Evolutionary conservation across 2,888 invertebrate species (phyloP), one percentile per base, ranked within the genome.

Genomic region (Luperina testacea): DNA sequence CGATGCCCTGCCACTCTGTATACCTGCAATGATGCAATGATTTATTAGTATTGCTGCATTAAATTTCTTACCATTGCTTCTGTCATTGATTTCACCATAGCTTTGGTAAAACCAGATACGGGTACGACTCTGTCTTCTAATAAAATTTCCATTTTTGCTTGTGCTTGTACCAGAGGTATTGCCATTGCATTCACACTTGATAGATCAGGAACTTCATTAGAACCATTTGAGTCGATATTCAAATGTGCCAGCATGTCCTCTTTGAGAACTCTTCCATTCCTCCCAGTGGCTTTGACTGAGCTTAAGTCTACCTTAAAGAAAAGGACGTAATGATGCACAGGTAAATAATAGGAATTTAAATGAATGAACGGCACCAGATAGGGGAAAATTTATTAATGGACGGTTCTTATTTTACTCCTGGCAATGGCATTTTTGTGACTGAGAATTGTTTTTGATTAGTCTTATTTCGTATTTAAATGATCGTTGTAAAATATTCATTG

Each of bases 81-180:
- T n/a, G 98, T 98, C 99, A 99, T 99, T 0, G 99, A 98, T 95
- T 99, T 99, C 78, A 99, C 98, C 99, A 99, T 99, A 4, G 98
- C 98, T 94, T 98, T 99, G 42, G 97, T 97, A 90, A 99, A 98
- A 38, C 99, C 99, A 90, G 98, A 98, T 15, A 99, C 97, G 9
- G 98, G 97, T 78, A 98, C 98, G 0, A 97, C 96, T 92, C 94
- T 96, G 88, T 98, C 97, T 89, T 94, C 94, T 72, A 92, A 81
- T 53, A 93, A 71, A 11, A 92, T 83, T 92, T 94, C 95, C 11
- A 92, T 88, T 85, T 81, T 94, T 6, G 92, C 93, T 63, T 92
- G 89, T 15, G 92, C 92, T 87, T 89, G 88, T 45, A 89, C 82
- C 2, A 92, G 53, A 27, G 93, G 92, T 77, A 93, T 91, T 73